phyloP scores from a whole-genome alignment of 2,797 vertebrate genomes.

The Vespertilio murinus region DNA sequence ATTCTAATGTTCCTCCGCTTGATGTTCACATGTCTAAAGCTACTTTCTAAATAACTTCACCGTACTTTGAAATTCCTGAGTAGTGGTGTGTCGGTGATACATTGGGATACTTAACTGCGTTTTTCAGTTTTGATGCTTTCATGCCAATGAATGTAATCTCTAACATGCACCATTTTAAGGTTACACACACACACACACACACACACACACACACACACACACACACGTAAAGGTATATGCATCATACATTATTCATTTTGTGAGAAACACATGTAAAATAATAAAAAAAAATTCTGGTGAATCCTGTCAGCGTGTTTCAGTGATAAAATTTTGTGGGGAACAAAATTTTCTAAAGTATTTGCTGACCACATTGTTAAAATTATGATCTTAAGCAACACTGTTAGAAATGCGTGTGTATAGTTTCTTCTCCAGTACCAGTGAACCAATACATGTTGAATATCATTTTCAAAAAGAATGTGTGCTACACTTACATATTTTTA shows the following conservation, averaged over 20 bases:
- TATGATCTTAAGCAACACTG: slow-evolving; percentile 44
- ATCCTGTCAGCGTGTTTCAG: slow-evolving; percentile 46
- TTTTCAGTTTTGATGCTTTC: background rate
- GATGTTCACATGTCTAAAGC: background rate
- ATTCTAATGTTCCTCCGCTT: background rate
- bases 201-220: background rate
- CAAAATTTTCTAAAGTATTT: background rate
- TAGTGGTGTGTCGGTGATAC: background rate
- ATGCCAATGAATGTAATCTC: background rate
- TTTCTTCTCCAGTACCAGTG: slow-evolving; percentile 65
- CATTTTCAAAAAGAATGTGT: slow-evolving; percentile 78
- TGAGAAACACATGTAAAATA: background rate
- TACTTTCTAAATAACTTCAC: slow-evolving; percentile 22
- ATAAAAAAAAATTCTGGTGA: slow-evolving; percentile 28
- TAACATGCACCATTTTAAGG: slow-evolving; percentile 54
- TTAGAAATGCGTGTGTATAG: slow-evolving; percentile 70
- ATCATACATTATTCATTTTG: background rate
- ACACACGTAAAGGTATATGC: background rate
- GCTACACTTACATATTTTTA: slow-evolving; percentile 83
- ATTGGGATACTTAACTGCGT: background rate
- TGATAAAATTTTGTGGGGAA: background rate
- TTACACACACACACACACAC: background rate
- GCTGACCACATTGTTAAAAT: slow-evolving; percentile 21
- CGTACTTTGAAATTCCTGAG: slow-evolving; percentile 10
- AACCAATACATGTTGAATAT: slow-evolving; percentile 68